A percentile compares a stretch with the other conserved stretches of the same genome.
phyloP scores from a whole-genome alignment of 2,888 invertebrate species.

The Perizoma affinitatum region DNA sequence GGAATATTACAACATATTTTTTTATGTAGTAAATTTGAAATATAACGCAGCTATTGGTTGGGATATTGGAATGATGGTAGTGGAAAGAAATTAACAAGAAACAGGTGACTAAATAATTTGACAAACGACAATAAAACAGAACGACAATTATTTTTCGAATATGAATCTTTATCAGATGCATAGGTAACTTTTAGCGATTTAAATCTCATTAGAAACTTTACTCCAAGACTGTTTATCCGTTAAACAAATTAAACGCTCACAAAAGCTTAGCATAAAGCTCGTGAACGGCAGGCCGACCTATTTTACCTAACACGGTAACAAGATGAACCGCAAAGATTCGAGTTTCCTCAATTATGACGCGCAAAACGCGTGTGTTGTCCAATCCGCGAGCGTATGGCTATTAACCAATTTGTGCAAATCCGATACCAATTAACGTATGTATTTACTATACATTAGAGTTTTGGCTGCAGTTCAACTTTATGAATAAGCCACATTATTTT shows the following conservation, averaged over 20 bases:
- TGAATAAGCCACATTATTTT: slow-evolving; percentile 12
- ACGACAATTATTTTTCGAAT: too few relatives aligned
- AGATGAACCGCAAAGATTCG: slow-evolving; percentile 30
- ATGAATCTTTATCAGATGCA: too few relatives aligned
- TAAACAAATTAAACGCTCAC: slow-evolving; percentile 9
- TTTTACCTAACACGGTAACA: slow-evolving; percentile 20
- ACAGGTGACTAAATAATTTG: too few relatives aligned
- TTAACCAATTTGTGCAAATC: slow-evolving; percentile 14
- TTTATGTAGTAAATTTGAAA: too few relatives aligned
- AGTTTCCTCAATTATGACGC: slow-evolving; percentile 16
- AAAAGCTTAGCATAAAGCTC: slow-evolving; percentile 4
- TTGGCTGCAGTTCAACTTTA: slow-evolving; percentile 19
- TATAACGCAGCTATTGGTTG: too few relatives aligned
- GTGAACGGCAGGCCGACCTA: background rate
- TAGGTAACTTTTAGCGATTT: background rate
- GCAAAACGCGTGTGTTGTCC: slow-evolving; percentile 25
- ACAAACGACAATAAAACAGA: too few relatives aligned
- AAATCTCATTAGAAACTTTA: background rate
- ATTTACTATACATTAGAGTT: slow-evolving; percentile 32
- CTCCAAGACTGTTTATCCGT: background rate
- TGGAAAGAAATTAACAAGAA: too few relatives aligned
- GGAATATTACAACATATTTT: too few relatives aligned
- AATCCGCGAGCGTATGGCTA: slow-evolving; percentile 13
- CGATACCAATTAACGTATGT: slow-evolving; percentile 28
- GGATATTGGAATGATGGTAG: too few relatives aligned